Base-by-base conservation (phyloP, 2,113 vertebrate genomes). In the Ahaetulla prasina region DNA sequence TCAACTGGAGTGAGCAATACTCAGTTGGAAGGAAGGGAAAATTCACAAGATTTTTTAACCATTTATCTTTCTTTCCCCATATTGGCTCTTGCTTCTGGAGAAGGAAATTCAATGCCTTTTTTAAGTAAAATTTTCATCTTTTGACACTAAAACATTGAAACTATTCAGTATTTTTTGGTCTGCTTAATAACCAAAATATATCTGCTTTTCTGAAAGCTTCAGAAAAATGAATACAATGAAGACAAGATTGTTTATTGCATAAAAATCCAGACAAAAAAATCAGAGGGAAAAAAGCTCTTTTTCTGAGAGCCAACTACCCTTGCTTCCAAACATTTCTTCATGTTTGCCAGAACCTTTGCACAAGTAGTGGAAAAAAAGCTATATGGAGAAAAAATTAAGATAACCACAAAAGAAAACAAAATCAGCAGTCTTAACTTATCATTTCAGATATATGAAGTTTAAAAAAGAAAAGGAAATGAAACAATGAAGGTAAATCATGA, bases 271-370 rank as follows among this genome's bases (percentile, higher is more conserved):
- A 57, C 55, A 25, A 57, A 57, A 57, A 23, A 57, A 57, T 25
- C 7, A 3, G 22, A 57, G 23, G 23, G 9, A 25, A 25, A 57
- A 57, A 57, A 53, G 3, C 14, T n/a, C 16, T 93, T 57, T 60
- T 91, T 55, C 80, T 89, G 80, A 92, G 94, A 91, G 85, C 63
- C 90, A 93, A 93, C 52, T 30, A 80, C 55, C 39, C 11, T 92
- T 60, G 60, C 43, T 92, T 0, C 57, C 90, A 8, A 54, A 94
- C 93, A 94, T 94, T 63, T 6, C 93, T 94, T 45, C 68, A 89
- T 91, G 93, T 90, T 94, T 88, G 4, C 94, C 63, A 88, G 47
- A 85, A 89, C 93, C 88, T 87, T 92, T 92, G 93, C 89, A 95
- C 91, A 92, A 94, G 54, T 87, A 85, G 27, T 92, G 30, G 60